phyloP scores from a whole-genome alignment of 2,888 invertebrate genomes.

The Agrilus mali region DNA sequence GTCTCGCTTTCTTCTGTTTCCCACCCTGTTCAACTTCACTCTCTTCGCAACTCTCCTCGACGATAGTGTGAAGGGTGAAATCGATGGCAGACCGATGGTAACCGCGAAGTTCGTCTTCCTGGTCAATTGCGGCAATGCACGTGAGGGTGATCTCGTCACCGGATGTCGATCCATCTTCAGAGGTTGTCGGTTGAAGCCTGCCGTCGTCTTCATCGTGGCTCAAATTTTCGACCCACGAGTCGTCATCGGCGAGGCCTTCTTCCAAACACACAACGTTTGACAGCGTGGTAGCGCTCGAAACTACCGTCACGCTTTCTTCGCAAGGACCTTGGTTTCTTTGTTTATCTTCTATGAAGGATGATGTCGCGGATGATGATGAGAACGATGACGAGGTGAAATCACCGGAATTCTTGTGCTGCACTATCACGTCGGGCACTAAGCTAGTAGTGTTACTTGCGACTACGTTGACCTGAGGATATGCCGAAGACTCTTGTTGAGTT shows the following conservation, averaged over 20 bases:
- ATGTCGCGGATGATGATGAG: conserved; percentile 15
- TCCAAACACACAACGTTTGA: conserved; percentile 64
- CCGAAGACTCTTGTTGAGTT: conserved; percentile 50
- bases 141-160: conserved; percentile 50
- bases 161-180: conserved; percentile 55
- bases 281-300: conserved; percentile 56
- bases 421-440: conserved; percentile 51
- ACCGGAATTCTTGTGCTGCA: conserved; percentile 48
- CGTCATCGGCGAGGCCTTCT: conserved; percentile 80
- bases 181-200: conserved; percentile 46
- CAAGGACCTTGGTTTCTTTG: conserved; percentile 20
- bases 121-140: conserved; percentile 44
- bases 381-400: conserved; percentile 36
- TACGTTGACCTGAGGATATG: conserved; percentile 53
- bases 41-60: conserved; percentile 91
- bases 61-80: conserved; percentile 84
- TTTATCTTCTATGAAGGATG: conserved; percentile 14
- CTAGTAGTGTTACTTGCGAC: conserved; percentile 66
- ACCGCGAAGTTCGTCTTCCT: conserved; percentile 71
- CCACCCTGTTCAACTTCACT: conserved; percentile 63
- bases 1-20: conserved; percentile 46
- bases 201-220: conserved; percentile 64
- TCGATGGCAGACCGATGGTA: conserved; percentile 75
- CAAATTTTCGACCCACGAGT: conserved; percentile 84
- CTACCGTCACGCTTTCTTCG: conserved; percentile 50